Base-by-base conservation (phyloP, 2,113 vertebrate species). In the Myotis brandtii region DNA sequence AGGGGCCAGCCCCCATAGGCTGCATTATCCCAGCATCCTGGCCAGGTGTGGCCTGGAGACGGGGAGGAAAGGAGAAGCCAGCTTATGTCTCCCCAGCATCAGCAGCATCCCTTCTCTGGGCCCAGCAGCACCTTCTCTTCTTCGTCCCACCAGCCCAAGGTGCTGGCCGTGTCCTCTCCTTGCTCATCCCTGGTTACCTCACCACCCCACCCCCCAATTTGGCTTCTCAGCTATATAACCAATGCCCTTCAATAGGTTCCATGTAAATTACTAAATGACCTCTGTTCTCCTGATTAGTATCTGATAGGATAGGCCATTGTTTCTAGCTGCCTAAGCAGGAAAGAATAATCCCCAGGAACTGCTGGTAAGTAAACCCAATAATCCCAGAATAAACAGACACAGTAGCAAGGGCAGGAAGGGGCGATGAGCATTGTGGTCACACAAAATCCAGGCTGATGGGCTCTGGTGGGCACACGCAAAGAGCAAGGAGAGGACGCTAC, bases 401-500 rank as follows among this genome's bases (percentile, higher is more conserved):
- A 23, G 66, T 11, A 64, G 83, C 82, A 56, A 69, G 86, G 72
- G 32, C 62, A 56, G 73, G 83, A 37, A 89, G 46, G 23, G n/a
- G 27, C 16, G 6, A 8, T n/a, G 79, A 86, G 18, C 64, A 3
- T 8, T 0, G 9, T 1, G 4, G 5, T 46, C 54, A 66, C 66
- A 17, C 5, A 25, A 62, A 37, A 59, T 76, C 66, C 90, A 56
- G 80, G 48, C 27, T 20, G 34, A 48, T 3, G 0, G 6, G 27
- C 9, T 2, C 0, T 0, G 67, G 70, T 2, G 1, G 34, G n/a
- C 16, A 8, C 1, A 0, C 0, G 2, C 21, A 46, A 23, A 27
- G 48, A 72, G 30, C 20, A 25, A 18, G 64, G 23, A 50, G 48
- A 62, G n/a, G 17, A 40, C n/a, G 56, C 25, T 27, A 11, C 43